Conservation (phyloP, 2,797 vertebrate genomes). For the Uromys caudimaculatus region DNA sequence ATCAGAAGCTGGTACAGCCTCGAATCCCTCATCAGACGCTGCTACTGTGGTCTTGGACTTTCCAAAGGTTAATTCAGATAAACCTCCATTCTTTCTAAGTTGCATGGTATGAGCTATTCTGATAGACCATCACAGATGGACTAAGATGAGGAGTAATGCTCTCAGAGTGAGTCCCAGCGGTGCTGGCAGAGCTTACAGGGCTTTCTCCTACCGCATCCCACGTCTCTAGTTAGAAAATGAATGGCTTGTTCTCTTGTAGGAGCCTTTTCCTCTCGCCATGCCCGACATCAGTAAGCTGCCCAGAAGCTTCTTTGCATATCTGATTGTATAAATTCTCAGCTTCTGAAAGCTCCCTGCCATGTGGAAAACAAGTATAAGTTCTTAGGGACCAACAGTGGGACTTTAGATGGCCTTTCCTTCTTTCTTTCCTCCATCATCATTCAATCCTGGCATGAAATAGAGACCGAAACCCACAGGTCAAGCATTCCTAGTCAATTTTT, state of each 20-base stretch:
- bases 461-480: neutral
- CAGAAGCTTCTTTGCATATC: neutral
- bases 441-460: neutral
- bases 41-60: neutral
- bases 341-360: neutral
- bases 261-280: neutral
- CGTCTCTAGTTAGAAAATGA: neutral
- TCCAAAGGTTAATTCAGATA: neutral
- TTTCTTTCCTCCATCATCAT: neutral
- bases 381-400: neutral
- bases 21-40: neutral
- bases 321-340: neutral
- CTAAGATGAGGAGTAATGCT: neutral
- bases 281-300: neutral
- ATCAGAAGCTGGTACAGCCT: neutral
- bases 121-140: neutral
- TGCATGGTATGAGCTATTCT: neutral
- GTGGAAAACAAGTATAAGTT: neutral
- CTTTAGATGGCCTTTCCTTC: neutral
- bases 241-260: neutral
- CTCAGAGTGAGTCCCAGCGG: fast-evolving
- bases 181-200: neutral
- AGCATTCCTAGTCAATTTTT: neutral
- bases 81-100: neutral
- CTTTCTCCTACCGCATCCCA: neutral